phyloP scores from a whole-genome alignment of 2,888 invertebrate genomes.

The Brenthis daphne region DNA sequence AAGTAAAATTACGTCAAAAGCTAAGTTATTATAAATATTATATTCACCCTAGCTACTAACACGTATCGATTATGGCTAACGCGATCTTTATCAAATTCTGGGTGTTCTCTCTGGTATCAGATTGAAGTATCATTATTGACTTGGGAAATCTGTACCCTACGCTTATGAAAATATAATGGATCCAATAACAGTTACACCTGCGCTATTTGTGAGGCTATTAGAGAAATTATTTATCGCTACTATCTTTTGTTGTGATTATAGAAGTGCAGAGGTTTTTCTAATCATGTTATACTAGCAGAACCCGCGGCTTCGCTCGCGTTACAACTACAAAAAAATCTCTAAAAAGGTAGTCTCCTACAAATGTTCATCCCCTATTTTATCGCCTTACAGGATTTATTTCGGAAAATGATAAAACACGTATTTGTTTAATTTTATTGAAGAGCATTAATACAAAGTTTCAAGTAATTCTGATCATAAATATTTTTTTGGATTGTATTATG shows the following conservation, averaged over 20 bases:
- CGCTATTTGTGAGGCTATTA: not conserved
- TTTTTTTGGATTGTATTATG: too few species aligned
- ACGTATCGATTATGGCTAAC: constrained; percentile 24
- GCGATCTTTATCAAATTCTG: constrained; percentile 30
- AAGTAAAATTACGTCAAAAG: too few species aligned
- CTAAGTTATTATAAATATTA: not conserved
- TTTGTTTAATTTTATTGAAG: too few species aligned
- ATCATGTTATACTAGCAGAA: not conserved
- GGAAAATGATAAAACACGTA: too few species aligned
- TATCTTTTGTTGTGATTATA: not conserved
- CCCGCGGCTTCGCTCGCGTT: too few species aligned
- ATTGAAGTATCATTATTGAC: constrained; percentile 35
- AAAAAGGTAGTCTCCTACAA: too few species aligned
- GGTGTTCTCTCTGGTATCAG: constrained; percentile 23
- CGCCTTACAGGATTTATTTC: too few species aligned
- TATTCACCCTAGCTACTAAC: not conserved
- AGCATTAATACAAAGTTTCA: too few species aligned
- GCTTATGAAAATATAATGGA: constrained; percentile 33
- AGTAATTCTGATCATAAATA: too few species aligned
- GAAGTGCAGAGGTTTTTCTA: not conserved
- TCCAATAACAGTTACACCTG: constrained; percentile 16
- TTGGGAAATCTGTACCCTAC: constrained; percentile 35
- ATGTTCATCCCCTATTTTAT: too few species aligned
- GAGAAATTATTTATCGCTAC: not conserved
- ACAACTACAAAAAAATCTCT: too few species aligned